Percentiles rank a stretch among this genome's conserved stretches.
Evolutionary conservation across 1,140 invertebrate genomes (phyloP).

Genomic region (Odontomachus brunneus): DNA sequence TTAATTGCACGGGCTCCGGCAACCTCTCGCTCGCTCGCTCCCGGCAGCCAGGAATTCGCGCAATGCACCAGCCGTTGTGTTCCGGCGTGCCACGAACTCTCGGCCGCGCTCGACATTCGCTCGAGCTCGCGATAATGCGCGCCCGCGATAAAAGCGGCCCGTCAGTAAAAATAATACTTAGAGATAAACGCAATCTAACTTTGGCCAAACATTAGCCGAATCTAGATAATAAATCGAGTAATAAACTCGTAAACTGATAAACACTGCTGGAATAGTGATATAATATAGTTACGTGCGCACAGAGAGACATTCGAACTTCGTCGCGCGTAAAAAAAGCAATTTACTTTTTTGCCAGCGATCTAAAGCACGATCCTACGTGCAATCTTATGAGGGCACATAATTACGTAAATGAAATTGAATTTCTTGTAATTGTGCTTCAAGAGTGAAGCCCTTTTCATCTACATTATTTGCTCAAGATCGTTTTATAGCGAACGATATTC

Average conservation of each 20-base stretch:
- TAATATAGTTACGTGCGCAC: not conserved
- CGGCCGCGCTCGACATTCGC: constrained; percentile 12
- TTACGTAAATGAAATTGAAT: too few species aligned
- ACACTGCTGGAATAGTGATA: not conserved
- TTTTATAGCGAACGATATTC: too few species aligned
- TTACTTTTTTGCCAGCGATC: too few species aligned
- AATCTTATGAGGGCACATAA: too few species aligned
- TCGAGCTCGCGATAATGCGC: constrained; percentile 31
- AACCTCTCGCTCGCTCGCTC: constrained; percentile 45
- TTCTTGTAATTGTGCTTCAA: too few species aligned
- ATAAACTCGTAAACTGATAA: constrained; percentile 16
- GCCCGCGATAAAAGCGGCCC: constrained; percentile 51
- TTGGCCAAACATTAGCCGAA: not conserved
- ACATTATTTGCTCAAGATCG: too few species aligned
- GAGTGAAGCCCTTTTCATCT: too few species aligned
- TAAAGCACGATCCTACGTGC: too few species aligned
- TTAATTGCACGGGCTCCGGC: constrained; percentile 65
- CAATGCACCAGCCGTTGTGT: constrained; percentile 56
- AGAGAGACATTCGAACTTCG: not conserved
- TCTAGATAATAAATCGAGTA: constrained; percentile 13
- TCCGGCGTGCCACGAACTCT: constrained; percentile 58
- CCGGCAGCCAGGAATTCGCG: constrained; percentile 64
- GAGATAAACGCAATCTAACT: constrained; percentile 32
- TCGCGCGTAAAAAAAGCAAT: not conserved
- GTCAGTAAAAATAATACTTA: constrained; percentile 46